Base-by-base conservation (phyloP, 2,888 invertebrate genomes). In the Lasioglossum lativentre region DNA sequence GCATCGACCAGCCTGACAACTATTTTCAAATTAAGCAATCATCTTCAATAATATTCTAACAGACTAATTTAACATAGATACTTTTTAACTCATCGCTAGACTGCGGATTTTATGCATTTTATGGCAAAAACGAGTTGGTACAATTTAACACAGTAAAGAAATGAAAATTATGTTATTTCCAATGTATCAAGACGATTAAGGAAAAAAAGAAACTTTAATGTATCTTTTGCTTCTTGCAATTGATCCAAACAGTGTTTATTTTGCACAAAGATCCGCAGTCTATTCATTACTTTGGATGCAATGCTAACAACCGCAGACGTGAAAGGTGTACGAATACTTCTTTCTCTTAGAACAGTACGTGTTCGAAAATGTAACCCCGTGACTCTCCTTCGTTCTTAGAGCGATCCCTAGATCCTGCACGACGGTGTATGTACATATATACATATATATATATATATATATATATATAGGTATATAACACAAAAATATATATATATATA, bases 381-480 rank as follows among this genome's bases (percentile, higher is more conserved):
- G 72, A 83, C 78, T 82, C 79, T 83, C 86, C 87, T 88, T 85
- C 86, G 84, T 85, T 85, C 86, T 83, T 78, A 42, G 75, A 87
- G 84, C 87, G 86, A 86, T 85, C 79, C 83, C 83, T 86, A 79
- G 80, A 85, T 75, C 85, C 85, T 70, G 82, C 82, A 87, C 82
- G 79, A 88, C 83, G 52, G 71, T 76, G 75, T 68, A 83, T 85
- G 81, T 87, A 81, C 82, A 47, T 80, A 73, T 75, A 81, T 73
- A 68, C 47, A 71, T 59, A 75, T 56, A 56, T 23, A 77, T 84
- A 73, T 80, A 77, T 76, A 74, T n/a, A n/a, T n/a, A n/a, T n/a
- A n/a, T n/a, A n/a, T n/a, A n/a, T 68, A 66, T 23, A 79, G 12
- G 52, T 73, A 70, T 70, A 70, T 70, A 40, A 79, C 38, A 74